A percentile compares a stretch with the other conserved stretches of the same genome.
Conservation (phyloP, 1,140 invertebrate genomes). For the Drosophila tristis region DNA sequence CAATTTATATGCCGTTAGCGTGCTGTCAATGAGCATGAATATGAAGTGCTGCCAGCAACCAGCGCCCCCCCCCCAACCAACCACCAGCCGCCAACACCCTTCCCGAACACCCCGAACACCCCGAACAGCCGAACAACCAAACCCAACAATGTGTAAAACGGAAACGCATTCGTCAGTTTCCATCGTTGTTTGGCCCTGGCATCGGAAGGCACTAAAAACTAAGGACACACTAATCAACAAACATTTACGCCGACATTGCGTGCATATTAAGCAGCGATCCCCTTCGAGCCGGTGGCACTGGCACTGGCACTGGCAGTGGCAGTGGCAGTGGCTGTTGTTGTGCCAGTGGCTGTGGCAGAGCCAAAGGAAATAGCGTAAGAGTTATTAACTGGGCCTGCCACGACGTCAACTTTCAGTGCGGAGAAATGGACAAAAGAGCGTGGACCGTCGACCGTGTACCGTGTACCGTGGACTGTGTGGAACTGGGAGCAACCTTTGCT, state of each 20-base stretch:
- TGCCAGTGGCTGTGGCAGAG: neutral
- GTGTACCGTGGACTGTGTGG: no score
- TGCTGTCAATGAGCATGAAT: conserved; percentile 81
- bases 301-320: no score
- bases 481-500: conserved; percentile 3
- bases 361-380: conserved; percentile 58
- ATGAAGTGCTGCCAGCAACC: conserved; percentile 57
- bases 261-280: conserved; percentile 72
- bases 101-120: neutral
- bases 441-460: no score
- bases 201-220: conserved; percentile 79
- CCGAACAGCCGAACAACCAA: neutral
- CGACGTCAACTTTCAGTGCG: conserved; percentile 34
- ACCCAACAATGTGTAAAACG: conserved; percentile 34
- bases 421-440: neutral
- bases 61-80: no score
- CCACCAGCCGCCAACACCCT: neutral
- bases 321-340: no score
- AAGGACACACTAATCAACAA: conserved; percentile 81
- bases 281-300: neutral
- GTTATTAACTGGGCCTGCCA: conserved; percentile 77
- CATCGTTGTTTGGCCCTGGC: conserved; percentile 17
- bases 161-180: conserved; percentile 67
- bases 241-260: conserved; percentile 82
- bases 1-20: conserved; percentile 82